Conservation (phyloP, 2,888 invertebrate species). For the Agrotis puta region DNA sequence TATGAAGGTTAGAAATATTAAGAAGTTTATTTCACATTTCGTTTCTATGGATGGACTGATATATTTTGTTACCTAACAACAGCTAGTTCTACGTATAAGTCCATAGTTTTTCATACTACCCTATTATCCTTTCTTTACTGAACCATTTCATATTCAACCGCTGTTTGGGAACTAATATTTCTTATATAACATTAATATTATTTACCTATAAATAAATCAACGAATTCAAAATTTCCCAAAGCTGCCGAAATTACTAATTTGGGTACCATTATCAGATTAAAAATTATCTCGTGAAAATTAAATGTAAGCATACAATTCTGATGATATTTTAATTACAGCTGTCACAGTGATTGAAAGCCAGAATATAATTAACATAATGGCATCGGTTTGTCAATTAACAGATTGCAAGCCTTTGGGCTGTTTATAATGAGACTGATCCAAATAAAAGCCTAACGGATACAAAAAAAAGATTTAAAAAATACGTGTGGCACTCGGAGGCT, state of each 20-base stretch:
- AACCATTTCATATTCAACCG: no score
- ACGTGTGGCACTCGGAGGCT: no score
- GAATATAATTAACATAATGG: constrained; percentile 36
- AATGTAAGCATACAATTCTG: constrained; percentile 27
- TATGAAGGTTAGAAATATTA: no score
- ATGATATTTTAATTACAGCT: constrained; percentile 12
- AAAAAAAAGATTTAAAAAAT: no score
- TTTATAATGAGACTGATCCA: constrained; percentile 10
- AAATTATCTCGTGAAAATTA: neutral
- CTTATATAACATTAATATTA: neutral
- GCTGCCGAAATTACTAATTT: neutral
- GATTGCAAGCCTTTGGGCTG: constrained; percentile 10
- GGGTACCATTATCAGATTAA: constrained; percentile 1
- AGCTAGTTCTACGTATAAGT: no score
- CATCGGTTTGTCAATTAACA: constrained; percentile 27
- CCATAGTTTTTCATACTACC: no score
- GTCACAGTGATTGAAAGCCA: constrained; percentile 8
- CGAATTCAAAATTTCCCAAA: neutral
- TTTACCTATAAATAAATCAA: neutral
- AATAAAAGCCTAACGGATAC: neutral
- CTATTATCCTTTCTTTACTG: no score
- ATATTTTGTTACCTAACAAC: no score
- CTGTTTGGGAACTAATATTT: no score
- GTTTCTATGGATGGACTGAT: no score
- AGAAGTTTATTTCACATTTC: no score